These are phyloP conservation scores for Mesorhabditis sp. DNA, from an alignment of 2,888 invertebrate species.

Conservation along the genomic window DNA sequence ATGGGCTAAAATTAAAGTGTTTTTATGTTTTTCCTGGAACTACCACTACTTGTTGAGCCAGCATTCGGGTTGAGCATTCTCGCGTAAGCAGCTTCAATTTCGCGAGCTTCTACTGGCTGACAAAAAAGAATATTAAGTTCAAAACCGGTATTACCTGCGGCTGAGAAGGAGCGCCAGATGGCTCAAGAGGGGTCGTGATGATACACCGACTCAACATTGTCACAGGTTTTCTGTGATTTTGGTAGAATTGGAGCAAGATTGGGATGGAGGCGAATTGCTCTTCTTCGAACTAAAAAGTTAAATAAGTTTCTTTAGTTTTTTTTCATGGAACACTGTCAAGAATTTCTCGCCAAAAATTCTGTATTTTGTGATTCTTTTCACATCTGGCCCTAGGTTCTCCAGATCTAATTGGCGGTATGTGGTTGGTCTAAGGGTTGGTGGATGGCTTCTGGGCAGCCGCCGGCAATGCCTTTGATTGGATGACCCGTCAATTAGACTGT, in stretches of 20 bases:
- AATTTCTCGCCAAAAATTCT: no score
- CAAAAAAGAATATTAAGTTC: neutral
- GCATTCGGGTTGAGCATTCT: neutral
- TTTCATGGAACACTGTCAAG: no score
- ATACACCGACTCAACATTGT: neutral
- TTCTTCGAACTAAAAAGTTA: neutral
- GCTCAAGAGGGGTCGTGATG: neutral
- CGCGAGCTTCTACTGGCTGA: neutral
- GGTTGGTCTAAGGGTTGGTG: no score
- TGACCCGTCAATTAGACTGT: no score
- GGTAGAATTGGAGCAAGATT: neutral
- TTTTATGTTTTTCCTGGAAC: neutral
- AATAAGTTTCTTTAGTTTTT: no score
- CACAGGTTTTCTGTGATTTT: neutral
- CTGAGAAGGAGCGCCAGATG: neutral
- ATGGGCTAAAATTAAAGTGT: neutral
- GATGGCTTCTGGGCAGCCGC: no score
- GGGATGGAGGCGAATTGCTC: conserved; percentile 2
- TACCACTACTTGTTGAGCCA: neutral
- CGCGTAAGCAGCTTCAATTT: conserved; percentile 4
- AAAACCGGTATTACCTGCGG: no score
- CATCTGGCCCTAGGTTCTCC: no score
- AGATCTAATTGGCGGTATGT: no score
- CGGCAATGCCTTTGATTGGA: no score
- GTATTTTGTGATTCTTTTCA: no score